Base-by-base conservation (phyloP, 2,797 vertebrate species). In the Onychomys torridus region DNA sequence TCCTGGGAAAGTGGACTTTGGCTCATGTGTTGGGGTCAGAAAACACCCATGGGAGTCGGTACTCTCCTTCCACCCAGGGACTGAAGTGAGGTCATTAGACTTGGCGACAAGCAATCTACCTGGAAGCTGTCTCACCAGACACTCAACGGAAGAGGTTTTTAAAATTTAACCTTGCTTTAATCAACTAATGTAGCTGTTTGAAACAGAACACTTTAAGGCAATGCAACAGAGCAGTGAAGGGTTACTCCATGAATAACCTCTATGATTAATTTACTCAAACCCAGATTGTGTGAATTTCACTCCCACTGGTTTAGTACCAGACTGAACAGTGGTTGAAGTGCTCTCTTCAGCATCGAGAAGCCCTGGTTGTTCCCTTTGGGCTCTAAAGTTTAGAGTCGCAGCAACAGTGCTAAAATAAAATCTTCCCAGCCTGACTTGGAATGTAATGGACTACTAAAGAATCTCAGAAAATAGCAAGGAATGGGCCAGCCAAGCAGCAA, bases 121-220 rank as follows among this genome's bases (percentile, higher is more conserved):
- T 52, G 57, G 34, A 57, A 73, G n/a, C 67, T 40, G 17, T 73
- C 65, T 73, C 63, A 29, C 21, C 11, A 7, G 67, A 55, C 67
- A 25, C 46, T 73, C 67, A 52, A 12, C 23, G 23, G 67, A 37
- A 87, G 67, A 55, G 40, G 3, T n/a, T 73, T 73, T 86, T 55
- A 27, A 27, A 87, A 12, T 97, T 94, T 90, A 94, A 96, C 69
- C 93, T 92, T 76, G 78, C 93, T 97, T 97, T 97, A 96, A 97
- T 97, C 90, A 97, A 96, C 46, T 97, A 97, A 94, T 27, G 49
- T 94, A 96, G 94, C 69, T 73, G 75, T 96, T 63, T 91, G 71
- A 97, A 97, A 96, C 93, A 96, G 77, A 79, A 93, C 89, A 87
- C 34, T 95, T 90, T 92, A 95, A 94, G 85, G 96, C 89, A 89